Conservation (phyloP, 1,140 invertebrate species). For the Diabrotica virgifera region DNA sequence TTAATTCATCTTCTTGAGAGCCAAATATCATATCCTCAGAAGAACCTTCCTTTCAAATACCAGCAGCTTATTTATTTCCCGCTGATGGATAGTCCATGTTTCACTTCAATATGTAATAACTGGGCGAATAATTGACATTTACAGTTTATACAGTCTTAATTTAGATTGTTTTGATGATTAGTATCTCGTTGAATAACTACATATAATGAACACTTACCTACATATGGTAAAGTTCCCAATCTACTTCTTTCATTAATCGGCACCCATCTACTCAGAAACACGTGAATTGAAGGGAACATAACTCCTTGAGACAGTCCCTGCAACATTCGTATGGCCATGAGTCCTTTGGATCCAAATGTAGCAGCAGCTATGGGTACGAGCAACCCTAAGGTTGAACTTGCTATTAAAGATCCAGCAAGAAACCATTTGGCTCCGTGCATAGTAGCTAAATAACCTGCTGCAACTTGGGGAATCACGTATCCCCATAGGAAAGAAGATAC, state of each 20-base stretch:
- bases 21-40: too few relatives aligned
- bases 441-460: slow-evolving; percentile 66
- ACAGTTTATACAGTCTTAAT: too few relatives aligned
- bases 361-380: slow-evolving; percentile 50
- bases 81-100: too few relatives aligned
- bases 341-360: slow-evolving; percentile 56
- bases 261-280: slow-evolving; percentile 76
- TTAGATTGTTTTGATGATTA: too few relatives aligned
- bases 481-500: slow-evolving; percentile 69
- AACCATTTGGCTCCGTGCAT: slow-evolving; percentile 60
- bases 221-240: slow-evolving; percentile 58
- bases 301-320: slow-evolving; percentile 80
- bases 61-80: too few relatives aligned
- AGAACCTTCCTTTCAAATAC: too few relatives aligned
- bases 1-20: too few relatives aligned
- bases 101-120: too few relatives aligned
- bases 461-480: slow-evolving; percentile 58
- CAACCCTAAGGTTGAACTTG: slow-evolving; percentile 54
- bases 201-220: slow-evolving; percentile 51
- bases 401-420: slow-evolving; percentile 56
- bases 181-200: too few relatives aligned
- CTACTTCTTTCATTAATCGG: slow-evolving; percentile 59
- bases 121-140: too few relatives aligned
- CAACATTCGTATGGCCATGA: slow-evolving; percentile 63
- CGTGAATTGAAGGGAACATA: slow-evolving; percentile 75